Conservation (phyloP, 2,888 invertebrate species). For the Pandemis heparana region DNA sequence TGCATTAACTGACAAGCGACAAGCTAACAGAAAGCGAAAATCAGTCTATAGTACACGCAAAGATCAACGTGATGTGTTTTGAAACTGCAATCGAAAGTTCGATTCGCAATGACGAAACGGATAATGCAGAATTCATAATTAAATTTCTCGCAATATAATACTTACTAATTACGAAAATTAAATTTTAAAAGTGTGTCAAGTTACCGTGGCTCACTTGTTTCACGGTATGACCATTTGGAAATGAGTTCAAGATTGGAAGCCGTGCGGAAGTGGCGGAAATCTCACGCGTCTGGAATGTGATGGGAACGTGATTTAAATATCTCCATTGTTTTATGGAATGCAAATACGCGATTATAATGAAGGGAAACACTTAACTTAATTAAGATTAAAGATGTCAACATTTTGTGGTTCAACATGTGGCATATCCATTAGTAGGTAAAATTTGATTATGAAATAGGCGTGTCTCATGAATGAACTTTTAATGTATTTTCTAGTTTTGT, state of each 20-base stretch:
- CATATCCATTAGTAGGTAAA: constrained; percentile 9
- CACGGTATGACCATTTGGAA: constrained; percentile 6
- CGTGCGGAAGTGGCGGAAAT: constrained; percentile 55
- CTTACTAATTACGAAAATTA: constrained; percentile 13
- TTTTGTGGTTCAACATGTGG: constrained; percentile 26
- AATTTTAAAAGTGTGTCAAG: constrained; percentile 13
- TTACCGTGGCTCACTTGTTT: not conserved
- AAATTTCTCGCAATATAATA: constrained; percentile 7
- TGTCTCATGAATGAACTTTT: not conserved
- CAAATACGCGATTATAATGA: constrained; percentile 36
- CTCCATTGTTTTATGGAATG: constrained; percentile 57
- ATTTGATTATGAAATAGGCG: no score
- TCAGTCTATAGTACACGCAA: constrained; percentile 48
- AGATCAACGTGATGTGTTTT: constrained; percentile 29
- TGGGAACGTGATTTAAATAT: constrained; percentile 62
- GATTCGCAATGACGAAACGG: constrained; percentile 17
- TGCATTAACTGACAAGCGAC: constrained; percentile 54
- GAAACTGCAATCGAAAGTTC: constrained; percentile 38
- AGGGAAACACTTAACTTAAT: constrained; percentile 28
- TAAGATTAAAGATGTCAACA: constrained; percentile 23
- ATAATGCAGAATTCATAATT: constrained; percentile 27
- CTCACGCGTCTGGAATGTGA: constrained; percentile 61
- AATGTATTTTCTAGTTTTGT: not conserved
- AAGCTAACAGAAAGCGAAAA: constrained; percentile 67
- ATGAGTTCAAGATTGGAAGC: constrained; percentile 38